Base-by-base conservation (phyloP, 2,888 invertebrate genomes). In the Macaria liturata region DNA sequence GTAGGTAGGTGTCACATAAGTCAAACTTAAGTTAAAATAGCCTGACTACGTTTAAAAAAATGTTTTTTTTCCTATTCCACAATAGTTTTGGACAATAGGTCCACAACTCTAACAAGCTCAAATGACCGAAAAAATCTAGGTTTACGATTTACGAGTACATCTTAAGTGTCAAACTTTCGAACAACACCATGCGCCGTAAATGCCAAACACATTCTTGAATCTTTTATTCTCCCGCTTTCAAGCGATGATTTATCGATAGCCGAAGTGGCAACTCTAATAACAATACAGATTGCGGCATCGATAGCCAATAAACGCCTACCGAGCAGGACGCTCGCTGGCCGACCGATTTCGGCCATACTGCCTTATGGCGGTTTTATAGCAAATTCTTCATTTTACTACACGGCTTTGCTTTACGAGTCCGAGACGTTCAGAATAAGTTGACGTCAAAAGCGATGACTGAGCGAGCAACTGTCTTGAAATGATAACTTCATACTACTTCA, bases 271-370 rank as follows among this genome's bases (percentile, higher is more conserved):
- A 52, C 55, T 46, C 55, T 55, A 52, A 9, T 39, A 56, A 49
- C 55, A 52, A 55, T 52, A 52, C 8, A 31, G 48, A 55, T 60
- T 60, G 52, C 55, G 46, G 48, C 34, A 52, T 45, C 49, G 52
- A 48, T 58, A 47, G 47, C 37, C 52, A 9, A 56, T 60, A 60
- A 60, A 60, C 49, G 59, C 59, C 59, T 56, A 60, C 55, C 46
- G 49, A 55, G 31, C 55, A 52, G 59, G 59, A 49, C 49, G 49
- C 51, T 44, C 30, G 30, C 45, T 20, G 45, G 9, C 37, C 51
- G 59, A 49, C 59, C 55, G 51, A 59, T 31, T 31, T 1, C 48
- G 42, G 52, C 45, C 49, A 55, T 52, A 4, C 51, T 32, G 51
- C 40, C 51, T 50, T 51, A 51, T 42, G 43, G 30, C 55, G 31